Percentiles rank a stretch among this genome's conserved stretches.
Evolutionary conservation across 2,113 vertebrate species (phyloP).

Genomic region (Xiphias gladius): DNA sequence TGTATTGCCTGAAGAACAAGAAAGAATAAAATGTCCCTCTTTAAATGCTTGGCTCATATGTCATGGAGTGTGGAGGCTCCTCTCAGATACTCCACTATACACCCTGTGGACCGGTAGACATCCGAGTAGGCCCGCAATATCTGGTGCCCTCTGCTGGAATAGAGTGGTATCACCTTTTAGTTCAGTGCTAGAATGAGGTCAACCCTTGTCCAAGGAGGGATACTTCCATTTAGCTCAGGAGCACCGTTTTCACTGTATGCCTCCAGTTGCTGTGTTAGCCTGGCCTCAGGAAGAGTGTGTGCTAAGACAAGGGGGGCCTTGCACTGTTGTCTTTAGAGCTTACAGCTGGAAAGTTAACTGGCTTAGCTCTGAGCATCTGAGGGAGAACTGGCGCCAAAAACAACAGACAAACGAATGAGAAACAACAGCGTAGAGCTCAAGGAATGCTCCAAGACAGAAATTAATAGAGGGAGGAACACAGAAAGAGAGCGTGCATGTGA

Average conservation of each 20-base stretch:
- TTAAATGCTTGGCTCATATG: not conserved
- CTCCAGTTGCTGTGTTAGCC: constrained; percentile 55
- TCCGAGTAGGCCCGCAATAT: constrained; percentile 13
- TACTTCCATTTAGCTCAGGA: constrained; percentile 50
- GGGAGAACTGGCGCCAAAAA: constrained; percentile 62
- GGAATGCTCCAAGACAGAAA: constrained; percentile 51
- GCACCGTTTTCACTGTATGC: constrained; percentile 27
- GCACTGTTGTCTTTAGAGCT: constrained; percentile 66
- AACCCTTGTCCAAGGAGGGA: constrained; percentile 26
- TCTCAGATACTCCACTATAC: no score
- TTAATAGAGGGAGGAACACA: constrained; percentile 33
- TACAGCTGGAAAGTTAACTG: constrained; percentile 47
- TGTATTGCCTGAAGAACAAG: not conserved
- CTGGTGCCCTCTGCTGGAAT: constrained; percentile 67
- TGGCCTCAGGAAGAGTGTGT: constrained; percentile 29
- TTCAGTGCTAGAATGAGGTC: constrained; percentile 42
- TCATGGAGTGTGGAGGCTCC: not conserved
- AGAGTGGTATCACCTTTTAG: not conserved
- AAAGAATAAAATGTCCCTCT: not conserved
- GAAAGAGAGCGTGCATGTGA: not conserved
- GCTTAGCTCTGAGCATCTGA: constrained; percentile 50
- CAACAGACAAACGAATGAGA: constrained; percentile 76
- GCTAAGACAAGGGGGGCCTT: constrained; percentile 12
- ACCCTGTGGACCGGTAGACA: not conserved
- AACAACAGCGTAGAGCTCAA: constrained; percentile 61